Evolutionary conservation across 2,888 invertebrate species (phyloP).

Genomic region (Nebria brevicollis): DNA sequence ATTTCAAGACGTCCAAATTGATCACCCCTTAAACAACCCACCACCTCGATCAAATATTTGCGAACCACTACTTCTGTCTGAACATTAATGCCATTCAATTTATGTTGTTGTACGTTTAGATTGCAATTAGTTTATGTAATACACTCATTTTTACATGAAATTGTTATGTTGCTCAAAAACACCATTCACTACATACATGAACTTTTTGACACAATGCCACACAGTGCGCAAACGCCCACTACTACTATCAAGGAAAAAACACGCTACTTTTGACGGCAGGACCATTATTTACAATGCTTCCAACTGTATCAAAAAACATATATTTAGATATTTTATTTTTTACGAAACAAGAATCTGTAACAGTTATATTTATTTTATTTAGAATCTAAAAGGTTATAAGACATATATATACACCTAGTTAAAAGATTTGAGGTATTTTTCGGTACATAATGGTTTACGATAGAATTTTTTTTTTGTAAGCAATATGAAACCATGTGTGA

Average conservation of each 20-base stretch:
- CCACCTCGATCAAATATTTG: conserved; percentile 31
- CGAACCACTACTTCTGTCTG: conserved; percentile 26
- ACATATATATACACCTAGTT: too few species aligned
- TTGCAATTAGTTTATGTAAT: conserved; percentile 17
- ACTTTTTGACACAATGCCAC: conserved; percentile 22
- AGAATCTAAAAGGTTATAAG: too few species aligned
- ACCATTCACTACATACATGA: conserved; percentile 37
- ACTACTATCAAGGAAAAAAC: conserved; percentile 30
- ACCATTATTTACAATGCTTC: background rate
- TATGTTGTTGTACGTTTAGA: conserved; percentile 5
- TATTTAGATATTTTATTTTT: background rate
- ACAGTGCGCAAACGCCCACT: conserved; percentile 45
- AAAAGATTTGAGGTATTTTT: too few species aligned
- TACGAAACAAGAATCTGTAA: background rate
- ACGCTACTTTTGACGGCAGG: background rate
- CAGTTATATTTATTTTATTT: background rate
- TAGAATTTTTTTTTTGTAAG: too few species aligned
- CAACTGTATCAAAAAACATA: background rate
- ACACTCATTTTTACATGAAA: conserved; percentile 41
- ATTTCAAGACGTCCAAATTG: conserved; percentile 45
- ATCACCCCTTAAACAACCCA: conserved; percentile 38
- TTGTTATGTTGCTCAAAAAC: conserved; percentile 36
- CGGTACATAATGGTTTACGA: too few species aligned
- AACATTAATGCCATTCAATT: conserved; percentile 42
- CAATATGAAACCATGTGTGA: too few species aligned